Percentiles rank a stretch among this genome's conserved stretches.
phyloP scores from a whole-genome alignment of 2,797 vertebrate genomes.

The Pitangus sulphuratus region DNA sequence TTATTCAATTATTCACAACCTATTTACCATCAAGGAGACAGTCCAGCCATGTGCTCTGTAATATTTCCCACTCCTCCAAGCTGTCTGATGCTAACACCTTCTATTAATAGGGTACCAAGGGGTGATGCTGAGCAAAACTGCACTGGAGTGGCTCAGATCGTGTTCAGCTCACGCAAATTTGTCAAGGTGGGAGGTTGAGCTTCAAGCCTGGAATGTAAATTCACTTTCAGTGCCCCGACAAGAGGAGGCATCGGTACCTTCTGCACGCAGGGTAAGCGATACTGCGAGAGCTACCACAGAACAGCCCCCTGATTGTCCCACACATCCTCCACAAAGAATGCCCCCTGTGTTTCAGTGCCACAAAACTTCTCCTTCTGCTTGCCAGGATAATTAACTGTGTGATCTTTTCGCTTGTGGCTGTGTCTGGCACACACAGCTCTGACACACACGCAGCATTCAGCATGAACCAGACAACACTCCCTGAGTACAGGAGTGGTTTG shows the following conservation, averaged over 20 bases:
- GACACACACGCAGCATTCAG: neutral
- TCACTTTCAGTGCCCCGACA: neutral
- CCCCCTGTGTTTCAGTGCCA: neutral
- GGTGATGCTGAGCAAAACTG: neutral
- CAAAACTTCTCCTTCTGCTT: neutral
- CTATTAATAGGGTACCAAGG: neutral
- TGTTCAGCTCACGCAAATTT: conserved; percentile 10
- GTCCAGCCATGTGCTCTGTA: neutral
- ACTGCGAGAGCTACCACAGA: neutral
- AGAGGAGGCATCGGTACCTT: neutral
- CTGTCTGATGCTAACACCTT: neutral
- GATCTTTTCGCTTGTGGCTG: neutral
- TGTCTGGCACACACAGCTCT: neutral
- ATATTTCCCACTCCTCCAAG: neutral
- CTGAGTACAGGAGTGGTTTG: fast-evolving
- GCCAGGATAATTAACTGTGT: neutral
- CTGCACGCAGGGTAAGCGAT: neutral
- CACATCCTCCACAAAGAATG: neutral
- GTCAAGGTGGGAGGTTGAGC: conserved; percentile 31
- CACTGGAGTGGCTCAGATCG: neutral
- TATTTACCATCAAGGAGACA: neutral
- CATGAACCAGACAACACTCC: fast-evolving
- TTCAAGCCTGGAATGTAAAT: neutral
- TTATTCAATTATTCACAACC: conserved; percentile 47
- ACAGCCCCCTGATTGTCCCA: fast-evolving